These are phyloP conservation scores for Lanius collurio DNA, from an alignment of 2,113 vertebrate species.

Conservation along the genomic window DNA sequence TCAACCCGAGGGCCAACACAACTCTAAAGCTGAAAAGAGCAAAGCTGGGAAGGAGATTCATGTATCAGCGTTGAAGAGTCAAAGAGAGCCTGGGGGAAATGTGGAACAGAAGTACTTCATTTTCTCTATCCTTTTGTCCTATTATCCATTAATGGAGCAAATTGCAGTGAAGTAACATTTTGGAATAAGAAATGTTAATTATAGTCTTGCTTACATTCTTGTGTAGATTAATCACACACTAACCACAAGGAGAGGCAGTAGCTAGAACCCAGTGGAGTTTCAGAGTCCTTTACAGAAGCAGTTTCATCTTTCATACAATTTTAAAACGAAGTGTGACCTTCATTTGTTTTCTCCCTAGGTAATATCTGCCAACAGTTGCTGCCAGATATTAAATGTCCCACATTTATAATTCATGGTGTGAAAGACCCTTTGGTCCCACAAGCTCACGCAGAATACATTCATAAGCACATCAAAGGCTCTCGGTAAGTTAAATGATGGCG, in stretches of 20 bases:
- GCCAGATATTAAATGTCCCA: constrained; percentile 82
- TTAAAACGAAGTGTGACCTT: not conserved
- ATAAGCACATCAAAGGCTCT: constrained; percentile 80
- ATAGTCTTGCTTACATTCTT: not conserved
- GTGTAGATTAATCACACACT: not conserved
- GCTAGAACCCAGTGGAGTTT: not conserved
- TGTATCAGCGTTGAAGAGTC: not conserved
- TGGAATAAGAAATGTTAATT: not conserved
- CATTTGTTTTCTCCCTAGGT: constrained; percentile 71
- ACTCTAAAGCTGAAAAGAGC: not conserved
- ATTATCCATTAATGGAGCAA: not conserved
- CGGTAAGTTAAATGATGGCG: constrained; percentile 70
- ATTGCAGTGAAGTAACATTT: not conserved
- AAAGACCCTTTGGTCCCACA: constrained; percentile 87
- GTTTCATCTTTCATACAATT: not conserved
- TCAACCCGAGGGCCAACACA: fast-evolving
- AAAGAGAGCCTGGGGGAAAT: not conserved
- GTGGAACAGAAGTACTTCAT: not conserved
- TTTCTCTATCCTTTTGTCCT: not conserved
- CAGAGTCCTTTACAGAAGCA: not conserved
- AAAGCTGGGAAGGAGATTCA: not conserved
- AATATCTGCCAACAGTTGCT: constrained; percentile 85
- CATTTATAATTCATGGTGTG: constrained; percentile 88
- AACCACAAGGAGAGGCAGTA: not conserved
- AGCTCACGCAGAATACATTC: constrained; percentile 82